phyloP scores from a whole-genome alignment of 2,113 vertebrate species.

The Ondatra zibethicus region DNA sequence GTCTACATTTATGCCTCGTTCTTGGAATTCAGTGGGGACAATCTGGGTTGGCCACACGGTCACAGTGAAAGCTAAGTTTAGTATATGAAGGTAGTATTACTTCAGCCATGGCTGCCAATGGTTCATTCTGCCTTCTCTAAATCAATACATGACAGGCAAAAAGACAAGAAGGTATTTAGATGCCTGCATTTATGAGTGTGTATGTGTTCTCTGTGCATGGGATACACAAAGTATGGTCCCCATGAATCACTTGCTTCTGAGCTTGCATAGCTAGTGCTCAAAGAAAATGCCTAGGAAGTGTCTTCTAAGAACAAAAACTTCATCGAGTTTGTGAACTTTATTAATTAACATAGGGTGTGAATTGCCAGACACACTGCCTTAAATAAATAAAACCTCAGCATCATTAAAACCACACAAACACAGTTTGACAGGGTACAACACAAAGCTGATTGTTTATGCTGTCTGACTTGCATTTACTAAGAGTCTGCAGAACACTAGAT shows the following conservation, averaged over 20 bases:
- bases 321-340: constrained; percentile 77
- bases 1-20: not conserved
- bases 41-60: not conserved
- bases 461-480: constrained; percentile 71
- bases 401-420: constrained; percentile 69
- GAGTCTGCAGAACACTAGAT: constrained; percentile 65
- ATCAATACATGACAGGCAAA: not conserved
- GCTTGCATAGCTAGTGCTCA: not conserved
- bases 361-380: constrained; percentile 55
- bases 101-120: not conserved
- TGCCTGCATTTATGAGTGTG: not conserved
- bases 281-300: not conserved
- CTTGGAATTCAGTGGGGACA: not conserved
- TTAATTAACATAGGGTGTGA: constrained; percentile 76
- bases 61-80: not conserved
- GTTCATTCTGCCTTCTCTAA: not conserved
- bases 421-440: constrained; percentile 71
- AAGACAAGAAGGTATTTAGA: not conserved
- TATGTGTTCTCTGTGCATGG: not conserved
- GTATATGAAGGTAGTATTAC: not conserved
- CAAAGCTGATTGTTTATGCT: constrained; percentile 66
- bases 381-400: constrained; percentile 76
- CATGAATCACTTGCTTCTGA: not conserved
- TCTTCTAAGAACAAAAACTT: constrained; percentile 51
- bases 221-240: not conserved